Conservation (phyloP, 2,113 vertebrate species). For the Columba livia region DNA sequence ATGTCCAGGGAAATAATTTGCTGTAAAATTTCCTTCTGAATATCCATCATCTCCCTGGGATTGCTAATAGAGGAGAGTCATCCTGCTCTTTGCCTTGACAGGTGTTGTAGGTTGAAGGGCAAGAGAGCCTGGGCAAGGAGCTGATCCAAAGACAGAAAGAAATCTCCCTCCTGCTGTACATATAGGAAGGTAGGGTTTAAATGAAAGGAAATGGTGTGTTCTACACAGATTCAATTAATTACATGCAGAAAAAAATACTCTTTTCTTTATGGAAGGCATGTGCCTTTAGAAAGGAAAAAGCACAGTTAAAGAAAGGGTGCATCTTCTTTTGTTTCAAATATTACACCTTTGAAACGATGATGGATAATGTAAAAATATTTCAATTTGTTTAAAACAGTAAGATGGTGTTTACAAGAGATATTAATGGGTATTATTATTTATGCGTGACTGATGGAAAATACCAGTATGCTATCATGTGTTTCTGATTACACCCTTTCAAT, state of each 20-base stretch:
- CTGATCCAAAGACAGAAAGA: not conserved
- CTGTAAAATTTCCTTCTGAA: not conserved
- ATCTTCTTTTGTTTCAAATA: not conserved
- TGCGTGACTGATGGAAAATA: not conserved
- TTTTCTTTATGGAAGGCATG: not conserved
- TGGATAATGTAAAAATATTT: not conserved
- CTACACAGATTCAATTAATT: not conserved
- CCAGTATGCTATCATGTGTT: not conserved
- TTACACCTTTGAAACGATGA: not conserved
- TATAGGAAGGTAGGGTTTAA: not conserved
- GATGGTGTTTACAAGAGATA: not conserved
- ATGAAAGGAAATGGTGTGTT: not conserved
- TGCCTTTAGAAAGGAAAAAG: not conserved
- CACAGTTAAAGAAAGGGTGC: not conserved
- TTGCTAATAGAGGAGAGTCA: not conserved
- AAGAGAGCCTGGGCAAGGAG: not conserved
- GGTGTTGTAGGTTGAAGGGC: not conserved
- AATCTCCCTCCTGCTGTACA: not conserved
- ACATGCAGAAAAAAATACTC: not conserved
- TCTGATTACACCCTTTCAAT: not conserved
- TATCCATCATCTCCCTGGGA: not conserved
- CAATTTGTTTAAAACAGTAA: not conserved
- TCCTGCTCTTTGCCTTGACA: not conserved
- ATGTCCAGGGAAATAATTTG: not conserved
- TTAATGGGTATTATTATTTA: not conserved